Percentiles rank a stretch among this genome's conserved stretches.
Conservation (phyloP, 2,888 invertebrate species). For the Syrista parreyssii region DNA sequence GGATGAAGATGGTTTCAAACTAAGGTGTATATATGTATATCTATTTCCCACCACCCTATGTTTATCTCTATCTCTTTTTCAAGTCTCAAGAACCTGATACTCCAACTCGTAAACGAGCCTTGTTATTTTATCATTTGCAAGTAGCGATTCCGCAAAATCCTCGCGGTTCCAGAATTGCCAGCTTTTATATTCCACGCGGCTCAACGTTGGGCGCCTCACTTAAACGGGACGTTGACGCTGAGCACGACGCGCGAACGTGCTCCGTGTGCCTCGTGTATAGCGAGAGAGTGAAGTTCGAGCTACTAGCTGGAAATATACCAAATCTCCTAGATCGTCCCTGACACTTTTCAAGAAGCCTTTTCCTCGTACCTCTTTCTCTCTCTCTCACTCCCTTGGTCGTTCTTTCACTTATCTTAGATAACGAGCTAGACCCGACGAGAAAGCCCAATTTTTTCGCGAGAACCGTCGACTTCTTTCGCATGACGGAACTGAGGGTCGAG, state of each 20-base stretch:
- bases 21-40: not conserved
- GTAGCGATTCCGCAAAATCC: constrained; percentile 7
- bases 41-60: not conserved
- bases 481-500: not conserved
- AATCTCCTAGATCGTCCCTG: not conserved
- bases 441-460: not conserved
- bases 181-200: not conserved
- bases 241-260: not conserved
- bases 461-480: not conserved
- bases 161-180: not conserved
- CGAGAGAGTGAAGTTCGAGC: not conserved
- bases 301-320: not conserved
- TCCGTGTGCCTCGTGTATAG: not conserved
- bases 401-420: not conserved
- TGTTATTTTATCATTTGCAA: constrained; percentile 33
- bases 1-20: not conserved
- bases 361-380: not conserved
- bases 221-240: not conserved
- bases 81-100: not conserved
- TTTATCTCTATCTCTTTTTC: not conserved
- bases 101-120: constrained; percentile 23
- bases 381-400: not conserved
- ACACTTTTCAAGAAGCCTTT: not conserved
- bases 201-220: not conserved
- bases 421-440: not conserved